Base-by-base conservation (phyloP, 2,888 invertebrate genomes). In the Steromphala cineraria region DNA sequence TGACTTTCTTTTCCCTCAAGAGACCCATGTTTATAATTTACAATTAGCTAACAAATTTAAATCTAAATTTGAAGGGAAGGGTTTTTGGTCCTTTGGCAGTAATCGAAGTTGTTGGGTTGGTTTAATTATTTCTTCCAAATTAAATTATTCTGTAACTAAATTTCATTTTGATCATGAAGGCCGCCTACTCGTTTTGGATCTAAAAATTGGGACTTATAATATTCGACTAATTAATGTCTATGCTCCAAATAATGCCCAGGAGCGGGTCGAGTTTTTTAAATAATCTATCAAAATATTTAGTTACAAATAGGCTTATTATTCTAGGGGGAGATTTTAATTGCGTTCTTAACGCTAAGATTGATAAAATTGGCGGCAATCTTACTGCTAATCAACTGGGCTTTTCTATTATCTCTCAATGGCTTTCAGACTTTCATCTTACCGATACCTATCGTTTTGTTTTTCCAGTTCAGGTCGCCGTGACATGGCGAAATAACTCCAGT, bases 291-390 rank as follows among this genome's bases (percentile, higher is more conserved):
- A 53, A 76, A 53, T 55, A 21, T 76, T 21, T 52, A 10, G 31
- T 53, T 4, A 13, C 76, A 0, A 53, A 31, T 76, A 24, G 31
- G 15, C 36, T n/a, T 55, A 10, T 5, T 76, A 15, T 17, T 19
- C 5, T 53, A 15, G 52, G 76, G 2, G 46, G 56, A 5, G 56
- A 56, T 40, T 67, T 78, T 40, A 36, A 28, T 36, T 24, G 40
- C 52, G 13, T 13, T 0, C 4, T 17, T 36, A 67, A 36, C 36
- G 36, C 36, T 36, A 36, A 36, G 36, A 36, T 36, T 36, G 78
- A 78, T 46, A 62, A 62, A 46, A n/a, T 67, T 21, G 78, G 62
- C 0, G 78, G 78, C 5, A 78, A 78, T 56, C n/a, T n/a, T n/a
- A n/a, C n/a, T n/a, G n/a, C n/a, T n/a, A n/a, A n/a, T n/a, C n/a